Evolutionary conservation across 92 coral and sea anemone species (phyloP).

Genomic region (Siderastrea radians): DNA sequence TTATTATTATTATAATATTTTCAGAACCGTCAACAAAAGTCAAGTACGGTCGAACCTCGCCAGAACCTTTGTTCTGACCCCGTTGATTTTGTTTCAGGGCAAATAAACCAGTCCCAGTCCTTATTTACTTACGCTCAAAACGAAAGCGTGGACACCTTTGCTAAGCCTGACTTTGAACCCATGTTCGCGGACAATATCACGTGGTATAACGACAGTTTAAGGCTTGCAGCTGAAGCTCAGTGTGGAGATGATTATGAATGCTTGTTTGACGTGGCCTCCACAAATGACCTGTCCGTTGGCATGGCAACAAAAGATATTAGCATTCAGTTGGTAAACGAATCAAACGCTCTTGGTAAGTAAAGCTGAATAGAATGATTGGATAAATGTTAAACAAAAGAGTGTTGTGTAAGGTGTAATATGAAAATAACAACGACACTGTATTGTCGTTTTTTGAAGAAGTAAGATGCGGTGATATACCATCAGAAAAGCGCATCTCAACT

Average conservation of each 20-base stretch:
- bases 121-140: slow-evolving; percentile 64
- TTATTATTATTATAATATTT: too few species aligned
- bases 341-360: slow-evolving; percentile 15
- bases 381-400: too few species aligned
- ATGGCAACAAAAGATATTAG: slow-evolving; percentile 39
- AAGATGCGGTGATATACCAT: too few species aligned
- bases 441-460: too few species aligned
- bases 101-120: slow-evolving; percentile 35
- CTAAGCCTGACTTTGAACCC: background rate
- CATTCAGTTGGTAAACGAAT: slow-evolving; percentile 39
- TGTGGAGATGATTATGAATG: slow-evolving; percentile 70
- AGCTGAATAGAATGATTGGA: background rate
- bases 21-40: background rate
- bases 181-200: slow-evolving; percentile 31
- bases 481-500: too few species aligned
- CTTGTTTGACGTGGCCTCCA: slow-evolving; percentile 58
- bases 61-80: background rate
- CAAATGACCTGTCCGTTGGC: slow-evolving; percentile 72
- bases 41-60: background rate
- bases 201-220: slow-evolving; percentile 46
- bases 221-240: slow-evolving; percentile 39
- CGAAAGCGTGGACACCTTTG: slow-evolving; percentile 33
- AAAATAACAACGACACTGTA: too few species aligned
- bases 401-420: too few species aligned
- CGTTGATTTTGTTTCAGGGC: slow-evolving; percentile 51